These are phyloP conservation scores for Chaetura pelagica DNA, from an alignment of 2,113 vertebrate species.

Conservation along the genomic window DNA sequence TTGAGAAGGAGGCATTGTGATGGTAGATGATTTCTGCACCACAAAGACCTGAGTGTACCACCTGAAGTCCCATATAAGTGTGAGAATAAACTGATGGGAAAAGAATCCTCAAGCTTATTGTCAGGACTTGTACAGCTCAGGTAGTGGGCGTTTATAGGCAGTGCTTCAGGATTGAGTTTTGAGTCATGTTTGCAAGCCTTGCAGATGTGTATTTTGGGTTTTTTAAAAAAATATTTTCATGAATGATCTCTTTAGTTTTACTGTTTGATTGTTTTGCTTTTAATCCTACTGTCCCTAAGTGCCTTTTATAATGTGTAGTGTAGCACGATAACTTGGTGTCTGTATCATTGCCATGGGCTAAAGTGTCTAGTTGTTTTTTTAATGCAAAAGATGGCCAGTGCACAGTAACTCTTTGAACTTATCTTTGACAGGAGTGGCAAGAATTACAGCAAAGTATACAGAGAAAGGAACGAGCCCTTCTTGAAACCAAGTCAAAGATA, in stretches of 20 bases:
- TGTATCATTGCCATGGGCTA: not conserved
- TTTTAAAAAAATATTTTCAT: not conserved
- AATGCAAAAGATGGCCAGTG: not conserved
- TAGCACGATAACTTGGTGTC: not conserved
- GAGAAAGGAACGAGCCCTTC: slow-evolving; percentile 90
- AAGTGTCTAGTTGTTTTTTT: not conserved
- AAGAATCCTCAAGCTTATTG: not conserved
- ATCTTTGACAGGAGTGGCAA: slow-evolving; percentile 91
- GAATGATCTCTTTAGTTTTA: not conserved
- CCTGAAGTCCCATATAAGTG: not conserved
- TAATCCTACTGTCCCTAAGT: not conserved
- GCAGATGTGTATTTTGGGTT: not conserved
- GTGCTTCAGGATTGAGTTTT: not conserved
- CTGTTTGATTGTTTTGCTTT: not conserved
- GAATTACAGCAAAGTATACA: slow-evolving; percentile 98
- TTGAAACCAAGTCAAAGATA: slow-evolving; percentile 98
- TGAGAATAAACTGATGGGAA: not conserved
- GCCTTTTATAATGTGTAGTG: not conserved
- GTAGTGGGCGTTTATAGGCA: not conserved
- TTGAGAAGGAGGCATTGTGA: not conserved
- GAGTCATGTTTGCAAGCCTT: not conserved
- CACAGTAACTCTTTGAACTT: slow-evolving; percentile 17
- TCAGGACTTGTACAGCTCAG: not conserved
- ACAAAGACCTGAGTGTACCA: not conserved
- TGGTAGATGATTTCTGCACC: not conserved